Evolutionary conservation across 2,113 vertebrate genomes (phyloP).

Genomic region (Odocoileus virginianus): DNA sequence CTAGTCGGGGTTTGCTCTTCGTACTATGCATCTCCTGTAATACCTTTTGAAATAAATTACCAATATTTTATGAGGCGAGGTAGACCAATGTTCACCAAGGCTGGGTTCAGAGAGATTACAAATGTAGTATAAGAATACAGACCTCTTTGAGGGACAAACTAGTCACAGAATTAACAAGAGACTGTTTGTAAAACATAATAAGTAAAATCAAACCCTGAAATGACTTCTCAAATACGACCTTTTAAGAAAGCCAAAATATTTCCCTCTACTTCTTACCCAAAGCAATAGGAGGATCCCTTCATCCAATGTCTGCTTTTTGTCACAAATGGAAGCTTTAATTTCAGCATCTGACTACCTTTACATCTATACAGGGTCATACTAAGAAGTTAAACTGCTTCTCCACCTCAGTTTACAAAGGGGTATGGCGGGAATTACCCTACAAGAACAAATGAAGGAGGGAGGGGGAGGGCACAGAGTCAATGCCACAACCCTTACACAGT

Average conservation of each 20-base stretch:
- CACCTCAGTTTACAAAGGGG: background rate
- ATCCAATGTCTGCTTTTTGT: background rate
- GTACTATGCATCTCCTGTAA: background rate
- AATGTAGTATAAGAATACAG: background rate
- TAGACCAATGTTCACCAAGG: background rate
- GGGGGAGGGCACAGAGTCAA: background rate
- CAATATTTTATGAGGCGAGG: background rate
- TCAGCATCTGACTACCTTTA: background rate
- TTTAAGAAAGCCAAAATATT: background rate
- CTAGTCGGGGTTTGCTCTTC: background rate
- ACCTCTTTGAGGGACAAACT: background rate
- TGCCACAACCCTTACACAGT: background rate
- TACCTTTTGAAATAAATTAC: background rate
- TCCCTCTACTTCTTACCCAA: background rate
- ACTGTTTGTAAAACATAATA: background rate
- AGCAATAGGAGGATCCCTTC: background rate
- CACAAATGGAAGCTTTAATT: background rate
- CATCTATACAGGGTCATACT: background rate
- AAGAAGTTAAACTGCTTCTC: background rate
- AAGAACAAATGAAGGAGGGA: background rate
- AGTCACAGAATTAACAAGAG: background rate
- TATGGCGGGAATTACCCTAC: background rate
- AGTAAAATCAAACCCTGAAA: background rate
- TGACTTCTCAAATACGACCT: background rate
- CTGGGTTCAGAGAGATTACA: background rate